Evolutionary conservation across 2,113 vertebrate genomes (phyloP), one percentile per base, ranked within the genome.

Genomic region (Aix galericulata): DNA sequence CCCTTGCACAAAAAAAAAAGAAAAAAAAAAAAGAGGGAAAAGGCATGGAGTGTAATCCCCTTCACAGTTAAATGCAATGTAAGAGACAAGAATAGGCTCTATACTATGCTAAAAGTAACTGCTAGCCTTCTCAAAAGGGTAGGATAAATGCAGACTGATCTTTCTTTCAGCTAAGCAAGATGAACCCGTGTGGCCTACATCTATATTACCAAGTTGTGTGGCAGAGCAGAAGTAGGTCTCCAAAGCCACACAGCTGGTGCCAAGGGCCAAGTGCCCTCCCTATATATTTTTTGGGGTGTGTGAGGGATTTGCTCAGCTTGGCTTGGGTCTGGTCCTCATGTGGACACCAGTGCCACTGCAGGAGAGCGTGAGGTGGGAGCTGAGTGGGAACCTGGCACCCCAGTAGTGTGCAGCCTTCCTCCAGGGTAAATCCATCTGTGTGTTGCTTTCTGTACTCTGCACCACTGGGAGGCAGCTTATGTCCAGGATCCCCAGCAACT

Each of bases 391-490:
- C 7, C 20, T 38, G 38, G 38, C 42, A 79, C 8, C 21, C 75
- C 72, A 25, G 26, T 3, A 17, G 7, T 1, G 3, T 22, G 17
- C 29, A 53, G 11, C 27, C 27, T 89, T 92, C 48, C 8, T 58
- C 79, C 66, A 58, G 29, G 26, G 3, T 64, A 34, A 29, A 71
- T 82, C 68, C 12, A 2, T 1, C 77, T 84, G 36, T 21, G 9
- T 22, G 17, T 79, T 27, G 17, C 20, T 91, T 86, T 64, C 64
- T 63, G 3, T 80, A 36, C 75, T 80, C 42, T 29, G 94, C 46
- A 74, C 89, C 82, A 55, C 88, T 85, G 81, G 91, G 95, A 91
- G 85, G 89, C 86, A 96, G 67, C 22, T 92, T 68, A 50, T 73
- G 82, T 71, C 67, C n/a, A 81, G 68, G 42, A 91, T 87, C 75